A percentile compares a stretch with the other conserved stretches of the same genome.
Conservation (phyloP, 1,140 invertebrate species). For the Chironomus tepperi region DNA sequence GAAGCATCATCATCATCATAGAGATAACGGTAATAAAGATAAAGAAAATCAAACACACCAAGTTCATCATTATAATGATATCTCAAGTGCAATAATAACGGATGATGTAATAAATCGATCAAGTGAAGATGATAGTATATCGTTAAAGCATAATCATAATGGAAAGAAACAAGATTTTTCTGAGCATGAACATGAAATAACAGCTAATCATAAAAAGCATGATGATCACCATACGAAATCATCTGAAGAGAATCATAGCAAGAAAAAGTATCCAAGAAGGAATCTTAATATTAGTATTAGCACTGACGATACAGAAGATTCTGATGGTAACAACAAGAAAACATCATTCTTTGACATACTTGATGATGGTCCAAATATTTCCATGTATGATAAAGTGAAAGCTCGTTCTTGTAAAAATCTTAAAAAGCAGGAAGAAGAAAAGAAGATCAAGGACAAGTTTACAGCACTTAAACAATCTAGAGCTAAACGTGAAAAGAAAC, state of each 20-base stretch:
- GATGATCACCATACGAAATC: constrained; percentile 28
- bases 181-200: constrained; percentile 29
- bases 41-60: constrained; percentile 25
- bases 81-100: background rate
- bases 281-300: constrained; percentile 37
- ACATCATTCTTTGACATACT: constrained; percentile 89
- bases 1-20: constrained; percentile 26
- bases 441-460: constrained; percentile 82
- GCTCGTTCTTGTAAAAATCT: constrained; percentile 86
- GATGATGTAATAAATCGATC: background rate
- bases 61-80: background rate
- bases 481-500: constrained; percentile 76
- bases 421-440: constrained; percentile 84
- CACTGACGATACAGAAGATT: constrained; percentile 55
- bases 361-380: constrained; percentile 81
- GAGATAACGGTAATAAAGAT: constrained; percentile 27
- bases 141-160: constrained; percentile 30
- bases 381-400: constrained; percentile 98
- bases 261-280: constrained; percentile 27
- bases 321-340: constrained; percentile 69
- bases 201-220: constrained; percentile 28
- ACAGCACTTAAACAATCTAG: constrained; percentile 78
- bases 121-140: background rate
- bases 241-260: constrained; percentile 27
- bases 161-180: constrained; percentile 29